Conservation (phyloP, 2,113 vertebrate genomes). For the Leucopsar rothschildi region DNA sequence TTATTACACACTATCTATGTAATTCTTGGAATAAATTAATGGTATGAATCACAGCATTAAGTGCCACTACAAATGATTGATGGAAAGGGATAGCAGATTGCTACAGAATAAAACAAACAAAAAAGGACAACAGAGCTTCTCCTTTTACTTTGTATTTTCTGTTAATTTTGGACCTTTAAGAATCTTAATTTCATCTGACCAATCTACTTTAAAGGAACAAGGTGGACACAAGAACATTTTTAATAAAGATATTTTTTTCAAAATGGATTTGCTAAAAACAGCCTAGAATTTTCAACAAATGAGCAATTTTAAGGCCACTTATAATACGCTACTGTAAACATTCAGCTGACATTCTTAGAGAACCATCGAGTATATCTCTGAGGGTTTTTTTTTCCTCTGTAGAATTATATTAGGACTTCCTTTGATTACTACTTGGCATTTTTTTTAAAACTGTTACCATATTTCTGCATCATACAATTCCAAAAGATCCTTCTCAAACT, state of each 20-base stretch:
- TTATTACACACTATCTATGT: background rate
- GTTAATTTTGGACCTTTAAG: background rate
- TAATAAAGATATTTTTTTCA: background rate
- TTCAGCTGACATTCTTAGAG: background rate
- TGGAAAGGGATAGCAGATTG: background rate
- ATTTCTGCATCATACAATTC: background rate
- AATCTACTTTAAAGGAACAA: background rate
- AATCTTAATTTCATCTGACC: background rate
- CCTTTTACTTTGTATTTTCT: background rate
- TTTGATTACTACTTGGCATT: background rate
- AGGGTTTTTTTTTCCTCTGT: background rate
- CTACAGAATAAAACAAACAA: background rate
- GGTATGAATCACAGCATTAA: background rate
- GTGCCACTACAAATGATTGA: background rate
- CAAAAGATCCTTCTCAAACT: background rate
- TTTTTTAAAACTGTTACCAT: background rate
- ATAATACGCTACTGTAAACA: background rate
- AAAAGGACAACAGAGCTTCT: background rate
- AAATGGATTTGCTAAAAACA: background rate
- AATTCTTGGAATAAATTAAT: constrained; percentile 22
- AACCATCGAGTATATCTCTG: background rate
- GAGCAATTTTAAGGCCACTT: background rate
- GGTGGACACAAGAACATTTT: background rate
- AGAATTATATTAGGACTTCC: background rate
- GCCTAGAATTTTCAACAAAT: background rate